Percentiles rank a stretch among this genome's conserved stretches.
phyloP scores from a whole-genome alignment of 2,888 invertebrate genomes.

The Rhopalosiphum nymphaeae region DNA sequence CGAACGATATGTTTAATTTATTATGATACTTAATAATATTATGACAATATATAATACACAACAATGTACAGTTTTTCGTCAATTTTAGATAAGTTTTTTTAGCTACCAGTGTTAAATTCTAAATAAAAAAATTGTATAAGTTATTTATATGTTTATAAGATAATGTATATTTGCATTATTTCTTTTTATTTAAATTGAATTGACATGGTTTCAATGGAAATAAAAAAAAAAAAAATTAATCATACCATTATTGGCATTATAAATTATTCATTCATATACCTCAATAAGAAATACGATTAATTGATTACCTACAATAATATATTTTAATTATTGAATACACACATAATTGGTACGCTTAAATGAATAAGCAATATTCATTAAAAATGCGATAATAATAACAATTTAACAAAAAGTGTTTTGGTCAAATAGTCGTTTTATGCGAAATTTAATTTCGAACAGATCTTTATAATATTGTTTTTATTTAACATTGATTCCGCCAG shows the following conservation, averaged over 20 bases:
- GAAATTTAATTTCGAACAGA: conserved; percentile 28
- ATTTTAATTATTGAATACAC: not conserved
- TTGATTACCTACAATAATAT: not conserved
- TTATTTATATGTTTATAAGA: not conserved
- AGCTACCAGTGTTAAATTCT: not conserved
- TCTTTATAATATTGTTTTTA: not conserved
- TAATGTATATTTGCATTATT: not conserved
- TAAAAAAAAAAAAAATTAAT: not conserved
- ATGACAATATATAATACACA: not conserved
- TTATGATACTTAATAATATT: not conserved
- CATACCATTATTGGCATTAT: not conserved
- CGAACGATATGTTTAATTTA: not conserved
- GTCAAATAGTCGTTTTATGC: not conserved
- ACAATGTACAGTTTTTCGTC: not conserved
- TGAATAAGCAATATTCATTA: not conserved
- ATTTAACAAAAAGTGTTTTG: not conserved
- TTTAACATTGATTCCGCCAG: not conserved
- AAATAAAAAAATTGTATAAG: not conserved
- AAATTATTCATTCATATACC: not conserved
- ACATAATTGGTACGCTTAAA: not conserved
- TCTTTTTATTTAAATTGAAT: not conserved
- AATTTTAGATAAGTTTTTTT: not conserved
- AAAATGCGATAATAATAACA: not conserved
- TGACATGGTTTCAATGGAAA: not conserved
- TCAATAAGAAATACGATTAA: not conserved